phyloP scores from a whole-genome alignment of 2,797 vertebrate species.

The Gallinago stenura region DNA sequence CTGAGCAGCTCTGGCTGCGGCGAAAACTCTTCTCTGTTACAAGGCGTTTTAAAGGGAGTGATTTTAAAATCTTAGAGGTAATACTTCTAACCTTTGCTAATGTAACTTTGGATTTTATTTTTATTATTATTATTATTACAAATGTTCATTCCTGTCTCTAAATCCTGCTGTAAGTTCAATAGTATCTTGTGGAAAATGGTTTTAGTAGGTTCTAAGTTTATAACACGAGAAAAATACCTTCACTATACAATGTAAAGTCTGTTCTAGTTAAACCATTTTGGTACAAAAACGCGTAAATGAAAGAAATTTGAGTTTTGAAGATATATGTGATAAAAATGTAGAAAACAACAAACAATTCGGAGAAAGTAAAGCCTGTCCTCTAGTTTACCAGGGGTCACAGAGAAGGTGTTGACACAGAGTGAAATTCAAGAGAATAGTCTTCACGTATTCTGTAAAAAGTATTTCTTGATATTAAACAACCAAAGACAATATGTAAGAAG shows the following conservation, averaged over 20 bases:
- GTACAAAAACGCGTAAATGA: slow-evolving; percentile 17
- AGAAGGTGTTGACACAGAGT: background rate
- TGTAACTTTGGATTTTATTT: background rate
- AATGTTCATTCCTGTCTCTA: slow-evolving; percentile 45
- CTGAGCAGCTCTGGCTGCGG: background rate
- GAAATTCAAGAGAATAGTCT: slow-evolving; percentile 27
- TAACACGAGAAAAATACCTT: slow-evolving; percentile 24
- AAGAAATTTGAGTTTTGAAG: background rate
- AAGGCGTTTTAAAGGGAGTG: background rate
- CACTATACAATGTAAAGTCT: slow-evolving; percentile 13
- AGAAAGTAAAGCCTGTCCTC: slow-evolving; percentile 12
- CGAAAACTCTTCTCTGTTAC: background rate
- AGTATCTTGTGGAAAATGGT: slow-evolving; percentile 28
- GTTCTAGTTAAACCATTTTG: background rate
- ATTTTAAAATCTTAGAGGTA: background rate
- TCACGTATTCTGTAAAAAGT: slow-evolving; percentile 59
- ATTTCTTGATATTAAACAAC: slow-evolving; percentile 73
- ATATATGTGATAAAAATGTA: background rate
- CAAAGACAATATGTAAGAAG: slow-evolving; percentile 57
- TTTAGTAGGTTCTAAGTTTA: slow-evolving; percentile 19
- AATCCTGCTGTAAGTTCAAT: slow-evolving; percentile 55
- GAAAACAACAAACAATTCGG: background rate
- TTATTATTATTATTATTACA: background rate
- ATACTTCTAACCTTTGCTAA: background rate
- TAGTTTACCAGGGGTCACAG: background rate